These are phyloP conservation scores for Scaptomyza graminum DNA, from an alignment of 1,140 invertebrate species.

Conservation along the genomic window DNA sequence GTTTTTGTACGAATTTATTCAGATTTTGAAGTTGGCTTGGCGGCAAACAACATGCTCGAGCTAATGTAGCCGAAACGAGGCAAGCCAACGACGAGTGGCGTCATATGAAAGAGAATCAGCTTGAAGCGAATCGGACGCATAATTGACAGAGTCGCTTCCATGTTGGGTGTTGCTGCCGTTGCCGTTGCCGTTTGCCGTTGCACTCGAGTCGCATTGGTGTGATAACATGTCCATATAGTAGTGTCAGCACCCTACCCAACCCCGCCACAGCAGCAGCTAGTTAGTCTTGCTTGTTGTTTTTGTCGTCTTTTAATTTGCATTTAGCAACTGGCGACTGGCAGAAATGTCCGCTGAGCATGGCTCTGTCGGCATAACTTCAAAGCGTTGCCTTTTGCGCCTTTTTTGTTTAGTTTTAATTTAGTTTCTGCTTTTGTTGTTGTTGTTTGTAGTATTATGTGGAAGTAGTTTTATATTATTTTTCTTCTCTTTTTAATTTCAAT, in stretches of 20 bases:
- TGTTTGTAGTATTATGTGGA: conserved; percentile 13
- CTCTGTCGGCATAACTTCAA: conserved; percentile 72
- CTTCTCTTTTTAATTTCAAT: conserved; percentile 60
- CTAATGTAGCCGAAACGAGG: conserved; percentile 8
- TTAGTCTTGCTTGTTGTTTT: conserved; percentile 38
- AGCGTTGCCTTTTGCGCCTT: conserved; percentile 29
- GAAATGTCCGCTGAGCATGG: conserved; percentile 66
- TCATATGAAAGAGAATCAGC: conserved; percentile 1
- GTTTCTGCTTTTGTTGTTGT: neutral
- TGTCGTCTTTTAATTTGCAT: conserved; percentile 72
- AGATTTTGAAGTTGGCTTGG: too few species aligned
- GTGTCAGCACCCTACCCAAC: neutral
- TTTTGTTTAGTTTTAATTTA: conserved; percentile 35
- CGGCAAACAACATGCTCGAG: neutral
- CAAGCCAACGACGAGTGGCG: too few species aligned
- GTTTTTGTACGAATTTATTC: too few species aligned
- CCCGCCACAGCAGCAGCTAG: neutral
- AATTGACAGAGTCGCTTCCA: conserved; percentile 44
- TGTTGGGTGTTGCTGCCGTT: conserved; percentile 13
- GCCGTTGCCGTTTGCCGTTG: neutral
- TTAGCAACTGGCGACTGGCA: conserved; percentile 49
- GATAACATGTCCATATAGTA: conserved; percentile 50
- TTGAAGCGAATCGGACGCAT: conserved; percentile 32
- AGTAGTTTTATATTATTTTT: conserved; percentile 3
- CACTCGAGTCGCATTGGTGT: conserved; percentile 31